Evolutionary conservation across 2,113 vertebrate genomes (phyloP), one percentile per base, ranked within the genome.

Genomic region (Sebastes fasciatus): DNA sequence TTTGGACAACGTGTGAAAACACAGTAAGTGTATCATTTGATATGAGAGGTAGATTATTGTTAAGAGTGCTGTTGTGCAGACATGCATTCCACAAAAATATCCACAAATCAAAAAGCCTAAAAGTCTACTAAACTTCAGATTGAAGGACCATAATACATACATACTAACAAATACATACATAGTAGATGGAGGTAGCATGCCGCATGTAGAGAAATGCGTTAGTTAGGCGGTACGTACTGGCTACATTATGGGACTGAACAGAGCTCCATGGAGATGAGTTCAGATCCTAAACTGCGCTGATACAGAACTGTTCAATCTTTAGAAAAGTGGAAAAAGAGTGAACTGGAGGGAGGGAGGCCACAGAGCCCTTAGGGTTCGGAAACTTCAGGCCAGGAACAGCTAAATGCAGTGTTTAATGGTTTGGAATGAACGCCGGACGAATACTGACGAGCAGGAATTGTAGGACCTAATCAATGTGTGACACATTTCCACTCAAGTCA

Each of bases 401-500:
- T 88, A 88, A 92, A 89, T 72, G 79, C 74, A 17, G 82, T 65
- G 90, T 84, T 91, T 92, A 94, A 94, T 93, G 92, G 88, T 80
- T 86, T 69, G 87, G 86, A 93, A 90, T 74, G 76, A 89, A 85
- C 16, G 45, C 67, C 0, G 79, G 63, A 19, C 65, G 92, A 92
- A 91, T 89, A 76, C 91, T 88, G 87, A 91, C 2, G 23, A 92
- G 90, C 62, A 9, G 4, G 0, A 70, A 80, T 48, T 78, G 67
- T 65, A 65, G 79, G 46, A 87, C 85, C 49, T 79, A 48, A 86
- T 91, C 87, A 73, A 91, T 79, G 77, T 67, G 77, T 46, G 67
- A 83, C 70, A 74, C 83, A 42, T 74, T 89, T 86, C 19, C 76
- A 34, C 65, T 86, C 12, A 21, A 74, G 62, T 75, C 73, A 63